Conservation (phyloP, 2,888 invertebrate species). For the Smittia sp. region DNA sequence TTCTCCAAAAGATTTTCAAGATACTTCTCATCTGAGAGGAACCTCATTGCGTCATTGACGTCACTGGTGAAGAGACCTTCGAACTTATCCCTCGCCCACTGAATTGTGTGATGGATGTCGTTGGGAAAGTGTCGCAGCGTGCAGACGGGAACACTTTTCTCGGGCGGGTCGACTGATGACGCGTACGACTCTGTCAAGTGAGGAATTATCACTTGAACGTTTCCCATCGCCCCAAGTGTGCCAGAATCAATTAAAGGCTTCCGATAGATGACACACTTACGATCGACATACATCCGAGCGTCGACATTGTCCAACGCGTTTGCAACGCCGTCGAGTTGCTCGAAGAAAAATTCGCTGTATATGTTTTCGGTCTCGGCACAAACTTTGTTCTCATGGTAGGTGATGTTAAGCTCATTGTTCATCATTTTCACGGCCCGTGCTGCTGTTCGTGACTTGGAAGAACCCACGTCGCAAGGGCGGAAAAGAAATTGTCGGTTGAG, state of each 20-base stretch:
- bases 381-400: conserved; percentile 84
- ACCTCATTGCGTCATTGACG: conserved; percentile 83
- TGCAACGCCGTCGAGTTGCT: conserved; percentile 86
- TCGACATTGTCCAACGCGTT: conserved; percentile 98
- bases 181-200: conserved; percentile 96
- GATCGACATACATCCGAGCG: conserved; percentile 97
- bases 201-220: conserved; percentile 94
- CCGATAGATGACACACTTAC: conserved; percentile 94
- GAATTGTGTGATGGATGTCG: conserved; percentile 92
- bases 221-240: conserved; percentile 96
- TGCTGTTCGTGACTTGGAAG: conserved; percentile 87
- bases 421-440: conserved; percentile 80
- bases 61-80: conserved; percentile 90
- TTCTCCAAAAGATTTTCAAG: conserved; percentile 79
- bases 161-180: conserved; percentile 96
- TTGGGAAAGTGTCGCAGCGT: conserved; percentile 99
- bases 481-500: conserved; percentile 98
- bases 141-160: conserved; percentile 97
- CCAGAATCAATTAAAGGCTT: conserved; percentile 97
- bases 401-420: conserved; percentile 76
- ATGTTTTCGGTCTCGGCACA: conserved; percentile 91
- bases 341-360: conserved; percentile 94
- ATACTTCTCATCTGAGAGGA: conserved; percentile 77
- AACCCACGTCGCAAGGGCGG: conserved; percentile 88
- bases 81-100: conserved; percentile 90